phyloP scores from a whole-genome alignment of 2,113 vertebrate species.

The Panthera tigris region DNA sequence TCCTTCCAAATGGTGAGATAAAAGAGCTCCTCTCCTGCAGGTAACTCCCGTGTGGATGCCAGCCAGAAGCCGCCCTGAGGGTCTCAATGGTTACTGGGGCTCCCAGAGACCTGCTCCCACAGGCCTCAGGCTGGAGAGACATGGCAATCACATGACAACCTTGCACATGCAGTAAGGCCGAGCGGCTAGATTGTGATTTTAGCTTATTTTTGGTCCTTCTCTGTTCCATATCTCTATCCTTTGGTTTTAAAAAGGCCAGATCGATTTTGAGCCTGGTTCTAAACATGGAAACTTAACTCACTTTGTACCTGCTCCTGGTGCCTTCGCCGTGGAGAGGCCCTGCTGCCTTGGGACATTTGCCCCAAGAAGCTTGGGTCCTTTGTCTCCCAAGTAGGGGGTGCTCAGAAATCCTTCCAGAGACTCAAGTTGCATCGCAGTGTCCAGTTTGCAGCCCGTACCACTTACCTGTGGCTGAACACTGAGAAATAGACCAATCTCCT shows the following conservation, averaged over 20 bases:
- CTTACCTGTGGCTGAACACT: background rate
- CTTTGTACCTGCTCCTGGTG: background rate
- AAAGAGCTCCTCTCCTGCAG: background rate
- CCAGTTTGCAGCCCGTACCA: background rate
- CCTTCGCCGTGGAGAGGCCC: no score
- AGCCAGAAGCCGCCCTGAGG: background rate
- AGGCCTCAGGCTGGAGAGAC: background rate
- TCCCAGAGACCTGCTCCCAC: rapidly evolving
- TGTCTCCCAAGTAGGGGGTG: background rate
- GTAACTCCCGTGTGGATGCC: background rate
- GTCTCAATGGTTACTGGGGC: background rate
- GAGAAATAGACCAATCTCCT: background rate
- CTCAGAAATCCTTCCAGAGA: background rate
- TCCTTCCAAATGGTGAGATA: background rate
- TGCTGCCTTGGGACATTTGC: background rate
- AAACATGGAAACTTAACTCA: background rate
- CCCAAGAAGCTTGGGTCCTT: background rate
- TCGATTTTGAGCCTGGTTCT: background rate
- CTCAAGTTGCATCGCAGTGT: background rate
- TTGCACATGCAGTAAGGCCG: rapidly evolving
- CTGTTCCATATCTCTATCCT: background rate
- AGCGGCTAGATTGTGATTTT: rapidly evolving
- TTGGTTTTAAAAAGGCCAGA: background rate
- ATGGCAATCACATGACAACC: rapidly evolving
- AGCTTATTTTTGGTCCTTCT: no score